Evolutionary conservation across 2,797 vertebrate genomes (phyloP).

Genomic region (Bovichtus variegatus): DNA sequence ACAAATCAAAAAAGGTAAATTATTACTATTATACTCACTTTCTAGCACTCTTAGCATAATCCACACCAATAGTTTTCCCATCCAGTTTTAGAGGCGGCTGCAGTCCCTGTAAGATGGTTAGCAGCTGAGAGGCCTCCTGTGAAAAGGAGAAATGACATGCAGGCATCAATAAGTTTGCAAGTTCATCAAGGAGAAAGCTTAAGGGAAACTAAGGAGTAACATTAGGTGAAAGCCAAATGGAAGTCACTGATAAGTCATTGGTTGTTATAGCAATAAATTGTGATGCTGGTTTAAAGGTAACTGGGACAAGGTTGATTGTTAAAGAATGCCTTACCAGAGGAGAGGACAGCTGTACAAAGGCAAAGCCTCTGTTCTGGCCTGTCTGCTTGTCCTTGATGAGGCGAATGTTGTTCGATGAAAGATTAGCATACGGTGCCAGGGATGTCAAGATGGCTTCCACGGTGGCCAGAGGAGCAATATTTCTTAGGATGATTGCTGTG

Average conservation of each 20-base stretch:
- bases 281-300: background rate
- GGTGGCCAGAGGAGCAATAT: constrained; percentile 94
- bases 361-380: constrained; percentile 97
- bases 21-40: constrained; percentile 88
- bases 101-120: constrained; percentile 96
- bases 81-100: constrained; percentile 97
- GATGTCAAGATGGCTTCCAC: constrained; percentile 96
- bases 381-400: constrained; percentile 99
- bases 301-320: background rate
- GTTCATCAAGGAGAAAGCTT: background rate
- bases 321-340: constrained; percentile 89
- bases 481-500: constrained; percentile 97
- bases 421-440: constrained; percentile 94
- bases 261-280: background rate
- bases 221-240: background rate
- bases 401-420: constrained; percentile 96
- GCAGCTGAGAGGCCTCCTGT: constrained; percentile 97
- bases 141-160: constrained; percentile 21
- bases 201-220: background rate
- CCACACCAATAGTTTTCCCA: constrained; percentile 98
- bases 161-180: background rate
- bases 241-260: background rate
- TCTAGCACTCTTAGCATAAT: constrained; percentile 98
- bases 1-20: background rate
- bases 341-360: constrained; percentile 97